These are phyloP conservation scores for Cercopithecus mona DNA, from an alignment of 2,113 vertebrate species.

Conservation along the genomic window DNA sequence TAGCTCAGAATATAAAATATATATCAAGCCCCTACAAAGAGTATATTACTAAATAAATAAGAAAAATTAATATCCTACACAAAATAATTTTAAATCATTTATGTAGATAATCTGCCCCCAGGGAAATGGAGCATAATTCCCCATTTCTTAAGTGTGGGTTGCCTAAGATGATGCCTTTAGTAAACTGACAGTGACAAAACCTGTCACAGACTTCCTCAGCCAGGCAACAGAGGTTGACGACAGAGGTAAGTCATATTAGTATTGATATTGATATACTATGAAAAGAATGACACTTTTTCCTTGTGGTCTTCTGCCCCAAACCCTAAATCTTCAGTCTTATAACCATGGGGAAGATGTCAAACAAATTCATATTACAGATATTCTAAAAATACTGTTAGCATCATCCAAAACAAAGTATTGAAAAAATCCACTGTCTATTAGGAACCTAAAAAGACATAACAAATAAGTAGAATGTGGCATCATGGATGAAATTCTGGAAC, in stretches of 20 bases:
- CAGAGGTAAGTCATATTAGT: background rate
- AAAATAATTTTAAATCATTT: too few relatives aligned
- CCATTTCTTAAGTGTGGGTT: background rate
- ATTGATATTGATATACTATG: background rate
- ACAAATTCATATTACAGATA: background rate
- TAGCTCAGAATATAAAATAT: background rate
- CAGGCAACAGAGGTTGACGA: background rate
- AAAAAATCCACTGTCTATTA: background rate
- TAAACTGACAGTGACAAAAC: background rate
- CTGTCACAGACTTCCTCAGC: background rate
- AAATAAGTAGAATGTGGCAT: background rate
- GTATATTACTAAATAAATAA: background rate
- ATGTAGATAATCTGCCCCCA: too few relatives aligned
- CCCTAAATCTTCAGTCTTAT: background rate
- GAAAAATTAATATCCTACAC: background rate
- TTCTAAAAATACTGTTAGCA: background rate
- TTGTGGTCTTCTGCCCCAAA: background rate
- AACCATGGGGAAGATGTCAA: background rate
- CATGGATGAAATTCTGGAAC: too few relatives aligned
- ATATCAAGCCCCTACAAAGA: background rate
- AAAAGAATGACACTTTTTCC: background rate
- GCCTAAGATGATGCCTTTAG: background rate
- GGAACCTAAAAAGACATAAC: background rate
- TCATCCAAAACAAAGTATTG: background rate
- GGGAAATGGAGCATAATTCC: background rate